Evolutionary conservation across 2,113 vertebrate genomes (phyloP).

Genomic region (Muntiacus muntjak): DNA sequence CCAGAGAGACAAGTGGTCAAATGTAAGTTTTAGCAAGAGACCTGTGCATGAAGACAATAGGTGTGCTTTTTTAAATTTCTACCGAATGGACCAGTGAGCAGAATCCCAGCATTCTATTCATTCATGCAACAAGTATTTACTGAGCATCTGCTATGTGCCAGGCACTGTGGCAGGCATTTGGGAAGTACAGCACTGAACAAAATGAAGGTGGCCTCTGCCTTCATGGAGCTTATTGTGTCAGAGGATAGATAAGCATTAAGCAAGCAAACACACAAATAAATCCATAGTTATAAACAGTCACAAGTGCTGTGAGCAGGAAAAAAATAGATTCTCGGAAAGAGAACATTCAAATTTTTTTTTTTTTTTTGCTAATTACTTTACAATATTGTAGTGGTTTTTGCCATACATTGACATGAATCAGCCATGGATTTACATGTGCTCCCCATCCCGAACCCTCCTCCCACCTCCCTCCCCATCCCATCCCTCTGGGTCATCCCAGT

Average conservation of each 20-base stretch:
- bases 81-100: not conserved
- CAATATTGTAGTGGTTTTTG: too few relatives aligned
- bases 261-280: not conserved
- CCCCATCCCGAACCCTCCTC: too few relatives aligned
- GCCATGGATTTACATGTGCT: too few relatives aligned
- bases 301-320: not conserved
- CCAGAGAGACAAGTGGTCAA: not conserved
- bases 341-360: not conserved
- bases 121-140: not conserved
- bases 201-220: not conserved
- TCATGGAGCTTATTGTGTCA: not conserved
- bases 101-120: not conserved
- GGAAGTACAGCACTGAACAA: not conserved
- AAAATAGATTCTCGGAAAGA: not conserved
- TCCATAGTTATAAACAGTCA: not conserved
- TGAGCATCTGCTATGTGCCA: not conserved
- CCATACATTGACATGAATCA: too few relatives aligned
- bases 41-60: not conserved
- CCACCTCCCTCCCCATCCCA: too few relatives aligned
- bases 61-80: not conserved
- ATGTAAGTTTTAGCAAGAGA: not conserved
- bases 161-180: not conserved
- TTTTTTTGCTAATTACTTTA: too few relatives aligned
- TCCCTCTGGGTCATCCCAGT: too few relatives aligned
- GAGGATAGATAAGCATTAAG: not conserved